A percentile compares a stretch with the other conserved stretches of the same genome.
Conservation (phyloP, 1,140 invertebrate genomes). For the Rhopalosiphum padi region DNA sequence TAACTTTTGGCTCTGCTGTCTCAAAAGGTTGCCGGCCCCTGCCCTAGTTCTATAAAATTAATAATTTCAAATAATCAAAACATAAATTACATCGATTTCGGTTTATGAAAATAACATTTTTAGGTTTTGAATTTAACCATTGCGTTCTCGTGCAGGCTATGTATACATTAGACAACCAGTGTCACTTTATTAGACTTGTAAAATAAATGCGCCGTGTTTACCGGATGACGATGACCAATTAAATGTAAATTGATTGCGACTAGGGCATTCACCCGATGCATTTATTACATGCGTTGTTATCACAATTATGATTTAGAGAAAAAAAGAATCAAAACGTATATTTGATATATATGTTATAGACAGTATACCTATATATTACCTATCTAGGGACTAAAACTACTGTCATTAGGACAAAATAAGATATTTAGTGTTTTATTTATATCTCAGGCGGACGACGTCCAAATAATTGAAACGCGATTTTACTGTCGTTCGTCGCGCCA, state of each 20-base stretch:
- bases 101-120: neutral
- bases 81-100: neutral
- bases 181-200: neutral
- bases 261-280: neutral
- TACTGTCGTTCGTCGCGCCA: neutral
- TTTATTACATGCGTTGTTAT: neutral
- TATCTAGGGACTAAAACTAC: neutral
- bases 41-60: neutral
- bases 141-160: neutral
- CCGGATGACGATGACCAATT: neutral
- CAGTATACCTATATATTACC: neutral
- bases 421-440: constrained; percentile 11
- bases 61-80: neutral
- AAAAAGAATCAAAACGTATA: neutral
- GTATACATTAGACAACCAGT: neutral
- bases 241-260: neutral
- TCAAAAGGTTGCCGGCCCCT: too few relatives aligned
- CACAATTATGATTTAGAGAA: neutral
- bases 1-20: too few relatives aligned
- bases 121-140: neutral
- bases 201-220: neutral
- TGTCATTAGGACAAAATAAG: constrained; percentile 1
- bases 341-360: neutral
- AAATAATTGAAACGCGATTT: constrained; percentile 15
- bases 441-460: neutral